A percentile compares a stretch with the other conserved stretches of the same genome.
Evolutionary conservation across 35 echinoderm and acorn worm genomes (phyloP).

Genomic region (Amphiura filiformis): DNA sequence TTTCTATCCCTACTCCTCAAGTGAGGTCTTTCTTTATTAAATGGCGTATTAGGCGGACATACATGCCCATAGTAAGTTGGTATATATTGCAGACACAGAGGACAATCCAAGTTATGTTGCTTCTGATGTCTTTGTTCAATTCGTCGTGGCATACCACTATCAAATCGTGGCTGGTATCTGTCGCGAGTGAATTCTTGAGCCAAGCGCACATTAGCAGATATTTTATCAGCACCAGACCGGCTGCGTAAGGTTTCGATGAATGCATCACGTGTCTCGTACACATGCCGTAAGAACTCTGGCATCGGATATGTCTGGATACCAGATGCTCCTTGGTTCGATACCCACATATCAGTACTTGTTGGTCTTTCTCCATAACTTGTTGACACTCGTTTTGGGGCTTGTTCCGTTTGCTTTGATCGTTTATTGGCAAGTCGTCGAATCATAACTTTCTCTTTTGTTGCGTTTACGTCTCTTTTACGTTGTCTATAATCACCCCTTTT

Average conservation of each 20-base stretch:
- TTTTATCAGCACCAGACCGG: background rate
- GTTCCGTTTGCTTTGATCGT: background rate
- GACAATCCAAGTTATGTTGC: slow-evolving; percentile 29
- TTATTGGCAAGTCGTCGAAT: slow-evolving; percentile 17
- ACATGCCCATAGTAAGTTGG: slow-evolving; percentile 39
- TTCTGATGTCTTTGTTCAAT: background rate
- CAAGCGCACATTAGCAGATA: background rate
- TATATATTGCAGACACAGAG: slow-evolving; percentile 27
- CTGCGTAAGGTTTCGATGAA: background rate
- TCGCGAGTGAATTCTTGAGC: slow-evolving; percentile 3
- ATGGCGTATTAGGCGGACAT: slow-evolving; percentile 55
- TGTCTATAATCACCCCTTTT: background rate
- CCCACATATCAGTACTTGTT: background rate
- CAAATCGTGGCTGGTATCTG: background rate
- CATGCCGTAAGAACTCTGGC: background rate
- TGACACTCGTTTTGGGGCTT: background rate
- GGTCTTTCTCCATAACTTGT: background rate
- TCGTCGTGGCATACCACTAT: background rate
- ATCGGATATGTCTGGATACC: background rate
- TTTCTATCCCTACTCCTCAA: background rate
- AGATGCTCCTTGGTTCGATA: background rate
- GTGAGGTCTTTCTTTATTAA: background rate
- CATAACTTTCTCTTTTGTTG: background rate
- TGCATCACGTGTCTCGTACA: background rate
- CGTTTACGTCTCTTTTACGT: background rate